These are phyloP conservation scores for Trematocara macrostoma DNA, from an alignment of 2,113 vertebrate species.

Conservation along the genomic window DNA sequence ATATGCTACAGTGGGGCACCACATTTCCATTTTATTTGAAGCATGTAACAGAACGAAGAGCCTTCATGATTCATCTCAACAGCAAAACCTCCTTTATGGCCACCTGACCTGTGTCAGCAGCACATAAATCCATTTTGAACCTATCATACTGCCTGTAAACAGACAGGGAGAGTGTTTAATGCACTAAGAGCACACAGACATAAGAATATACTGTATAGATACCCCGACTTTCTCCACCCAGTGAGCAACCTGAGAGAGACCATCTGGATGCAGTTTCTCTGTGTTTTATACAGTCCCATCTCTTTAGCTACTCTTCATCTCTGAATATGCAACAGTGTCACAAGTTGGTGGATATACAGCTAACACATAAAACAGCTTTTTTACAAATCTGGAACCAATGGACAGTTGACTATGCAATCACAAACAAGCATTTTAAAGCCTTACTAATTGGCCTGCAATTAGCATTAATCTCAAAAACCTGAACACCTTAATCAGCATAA, in stretches of 20 bases:
- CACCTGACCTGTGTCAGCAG: not conserved
- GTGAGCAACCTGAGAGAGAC: not conserved
- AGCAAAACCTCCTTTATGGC: not conserved
- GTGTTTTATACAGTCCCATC: not conserved
- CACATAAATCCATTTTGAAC: not conserved
- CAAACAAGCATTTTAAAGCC: not conserved
- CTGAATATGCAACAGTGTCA: not conserved
- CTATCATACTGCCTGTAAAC: not conserved
- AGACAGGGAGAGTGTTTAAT: slow-evolving; percentile 34
- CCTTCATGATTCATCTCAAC: not conserved
- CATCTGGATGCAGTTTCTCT: slow-evolving; percentile 16
- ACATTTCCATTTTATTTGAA: not conserved
- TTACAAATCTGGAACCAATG: not conserved
- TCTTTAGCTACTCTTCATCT: not conserved
- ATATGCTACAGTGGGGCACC: not conserved
- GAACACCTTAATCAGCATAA: not conserved
- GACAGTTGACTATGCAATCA: not conserved
- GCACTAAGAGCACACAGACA: slow-evolving; percentile 10
- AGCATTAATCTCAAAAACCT: not conserved
- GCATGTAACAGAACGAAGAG: not conserved
- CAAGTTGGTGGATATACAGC: not conserved
- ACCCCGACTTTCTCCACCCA: not conserved
- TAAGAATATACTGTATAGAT: not conserved
- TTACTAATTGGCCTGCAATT: not conserved
- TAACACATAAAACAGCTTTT: not conserved